Evolutionary conservation across 1,140 invertebrate species (phyloP), one percentile per base, ranked within the genome.

Genomic region (Globodera rostochiensis): DNA sequence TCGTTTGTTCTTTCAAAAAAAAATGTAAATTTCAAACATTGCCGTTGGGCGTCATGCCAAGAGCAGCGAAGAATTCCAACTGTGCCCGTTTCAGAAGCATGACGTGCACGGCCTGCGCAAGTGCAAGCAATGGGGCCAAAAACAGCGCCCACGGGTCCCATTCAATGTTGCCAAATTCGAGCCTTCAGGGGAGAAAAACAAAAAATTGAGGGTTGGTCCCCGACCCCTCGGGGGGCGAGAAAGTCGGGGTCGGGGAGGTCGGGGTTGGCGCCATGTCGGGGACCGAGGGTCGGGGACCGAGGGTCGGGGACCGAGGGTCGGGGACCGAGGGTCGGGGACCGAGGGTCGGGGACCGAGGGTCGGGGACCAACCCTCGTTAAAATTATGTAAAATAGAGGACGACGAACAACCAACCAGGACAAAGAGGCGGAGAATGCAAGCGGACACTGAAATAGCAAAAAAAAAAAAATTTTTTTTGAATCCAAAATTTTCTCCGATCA

Each of bases 151-250:
- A 76, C 36, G 60, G 69, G 49, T 86, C 85, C 50, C 84, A 86
- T 60, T 86, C 85, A 46, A 86, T 86, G 69, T 86, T 81, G 9
- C 83, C 81, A 71, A 86, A 83, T 60, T 86, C 85, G 15, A 86
- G 76, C 84, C 74, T 76, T 76, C 53, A 1, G 36, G 36, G 53
- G 13, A 75, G 6, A 21, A 4, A 49, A 45, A 47, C 25, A 50
- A 50, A 47, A 47, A 47, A 45, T 47, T 57, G 11, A 53, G 36
- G 46, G 5, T 49, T 15, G 25, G 25, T 25, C 25, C 25, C 25
- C 25, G 25, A 25, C 25, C 25, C 25, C 25, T 25, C 25, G 25
- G 25, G 25, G 25, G 25, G 25, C 25, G 25, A 1, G 25, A 25
- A 25, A 25, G 25, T 25, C 25, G 25, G 25, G 25, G 0, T 25